These are phyloP conservation scores for Heliconius hewitsoni DNA, from an alignment of 1,140 invertebrate species.

Conservation along the genomic window DNA sequence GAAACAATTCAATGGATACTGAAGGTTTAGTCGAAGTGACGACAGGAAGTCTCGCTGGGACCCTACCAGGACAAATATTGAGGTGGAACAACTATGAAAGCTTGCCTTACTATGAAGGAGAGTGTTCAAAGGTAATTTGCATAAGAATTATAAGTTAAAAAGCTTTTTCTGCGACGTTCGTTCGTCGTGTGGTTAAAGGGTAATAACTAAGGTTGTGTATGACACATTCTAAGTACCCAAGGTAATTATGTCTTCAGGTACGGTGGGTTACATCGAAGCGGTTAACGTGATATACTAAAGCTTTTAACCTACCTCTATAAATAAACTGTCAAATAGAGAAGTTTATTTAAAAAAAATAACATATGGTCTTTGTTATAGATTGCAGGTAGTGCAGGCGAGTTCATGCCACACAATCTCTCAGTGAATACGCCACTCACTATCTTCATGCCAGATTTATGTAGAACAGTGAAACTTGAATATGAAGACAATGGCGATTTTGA, in stretches of 20 bases:
- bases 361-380: slow-evolving; percentile 53
- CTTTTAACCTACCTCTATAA: too few species aligned
- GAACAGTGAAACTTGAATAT: slow-evolving; percentile 83
- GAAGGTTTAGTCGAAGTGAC: slow-evolving; percentile 89
- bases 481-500: slow-evolving; percentile 77
- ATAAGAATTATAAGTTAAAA: neutral
- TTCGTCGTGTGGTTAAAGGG: too few species aligned
- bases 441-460: slow-evolving; percentile 87
- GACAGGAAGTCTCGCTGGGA: slow-evolving; percentile 83
- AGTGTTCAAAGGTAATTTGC: slow-evolving; percentile 77
- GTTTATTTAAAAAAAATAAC: too few species aligned
- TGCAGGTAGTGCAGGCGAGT: slow-evolving; percentile 88
- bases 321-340: too few species aligned
- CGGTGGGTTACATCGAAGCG: too few species aligned
- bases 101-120: slow-evolving; percentile 83
- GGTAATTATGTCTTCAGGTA: too few species aligned
- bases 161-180: too few species aligned
- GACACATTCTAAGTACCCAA: too few species aligned
- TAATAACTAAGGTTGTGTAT: too few species aligned
- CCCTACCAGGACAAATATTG: slow-evolving; percentile 84
- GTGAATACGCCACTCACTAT: slow-evolving; percentile 82
- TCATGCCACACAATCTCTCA: slow-evolving; percentile 85
- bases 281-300: too few species aligned
- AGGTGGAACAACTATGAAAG: slow-evolving; percentile 86
- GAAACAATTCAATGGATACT: slow-evolving; percentile 87